Conservation (phyloP, 2,113 vertebrate genomes). For the Lophotis ruficrista region DNA sequence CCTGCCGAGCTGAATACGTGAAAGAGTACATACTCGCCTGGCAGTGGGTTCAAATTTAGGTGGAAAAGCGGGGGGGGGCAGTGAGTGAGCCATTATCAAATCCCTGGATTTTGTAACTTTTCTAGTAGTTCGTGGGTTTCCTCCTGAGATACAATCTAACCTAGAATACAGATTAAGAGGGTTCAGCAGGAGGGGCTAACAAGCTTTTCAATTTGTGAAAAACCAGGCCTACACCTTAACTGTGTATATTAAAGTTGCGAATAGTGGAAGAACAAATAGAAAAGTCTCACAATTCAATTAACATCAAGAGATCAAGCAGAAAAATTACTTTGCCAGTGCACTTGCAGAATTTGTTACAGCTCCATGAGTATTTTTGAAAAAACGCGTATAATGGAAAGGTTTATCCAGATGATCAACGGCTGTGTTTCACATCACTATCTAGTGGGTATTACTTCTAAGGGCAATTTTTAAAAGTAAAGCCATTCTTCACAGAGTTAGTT, state of each 20-base stretch:
- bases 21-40: fast-evolving
- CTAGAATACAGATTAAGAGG: neutral
- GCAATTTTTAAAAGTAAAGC: neutral
- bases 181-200: neutral
- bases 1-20: neutral
- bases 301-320: neutral
- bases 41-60: neutral
- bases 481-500: neutral
- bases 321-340: neutral
- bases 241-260: neutral
- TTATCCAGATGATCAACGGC: neutral
- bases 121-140: fast-evolving
- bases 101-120: neutral
- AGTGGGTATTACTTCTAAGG: neutral
- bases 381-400: neutral
- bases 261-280: neutral
- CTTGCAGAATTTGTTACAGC: neutral
- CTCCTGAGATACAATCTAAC: neutral
- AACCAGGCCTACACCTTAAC: fast-evolving
- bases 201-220: neutral
- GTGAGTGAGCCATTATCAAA: neutral
- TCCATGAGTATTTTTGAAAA: neutral
- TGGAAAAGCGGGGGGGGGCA: no score
- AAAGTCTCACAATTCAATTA: neutral
- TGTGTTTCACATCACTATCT: neutral